Percentiles rank a stretch among this genome's conserved stretches.
phyloP scores from a whole-genome alignment of 2,113 vertebrate species.

The Clinocottus analis region DNA sequence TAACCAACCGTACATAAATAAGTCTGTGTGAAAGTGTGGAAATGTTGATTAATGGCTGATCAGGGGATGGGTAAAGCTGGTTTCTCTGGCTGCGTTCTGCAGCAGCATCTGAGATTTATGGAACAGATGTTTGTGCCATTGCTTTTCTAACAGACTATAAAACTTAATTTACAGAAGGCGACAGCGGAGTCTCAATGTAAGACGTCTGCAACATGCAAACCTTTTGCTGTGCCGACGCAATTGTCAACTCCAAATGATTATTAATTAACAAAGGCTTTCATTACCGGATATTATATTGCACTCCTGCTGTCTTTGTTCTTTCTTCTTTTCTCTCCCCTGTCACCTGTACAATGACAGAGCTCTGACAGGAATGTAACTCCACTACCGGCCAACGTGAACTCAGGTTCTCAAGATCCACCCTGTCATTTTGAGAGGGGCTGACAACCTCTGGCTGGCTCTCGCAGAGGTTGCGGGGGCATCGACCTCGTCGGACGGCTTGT shows the following conservation, averaged over 20 bases:
- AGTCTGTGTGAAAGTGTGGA: constrained; percentile 35
- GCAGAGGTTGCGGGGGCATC: constrained; percentile 41
- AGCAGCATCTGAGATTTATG: constrained; percentile 71
- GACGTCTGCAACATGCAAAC: neutral
- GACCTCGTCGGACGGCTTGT: constrained; percentile 63
- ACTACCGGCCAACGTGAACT: constrained; percentile 53
- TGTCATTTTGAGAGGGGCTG: constrained; percentile 61
- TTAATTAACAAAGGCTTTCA: constrained; percentile 39
- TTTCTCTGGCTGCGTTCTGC: constrained; percentile 50
- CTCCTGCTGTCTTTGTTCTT: neutral
- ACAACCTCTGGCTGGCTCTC: constrained; percentile 53
- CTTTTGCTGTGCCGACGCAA: constrained; percentile 26
- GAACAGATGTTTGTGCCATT: constrained; percentile 71
- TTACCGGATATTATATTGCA: constrained; percentile 9
- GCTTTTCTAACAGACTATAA: constrained; percentile 71
- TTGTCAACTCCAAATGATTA: constrained; percentile 13
- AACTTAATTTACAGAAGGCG: constrained; percentile 69
- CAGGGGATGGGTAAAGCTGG: constrained; percentile 44
- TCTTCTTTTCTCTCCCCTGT: constrained; percentile 1
- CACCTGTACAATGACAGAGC: constrained; percentile 41
- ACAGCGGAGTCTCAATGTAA: constrained; percentile 33
- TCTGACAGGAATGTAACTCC: constrained; percentile 61
- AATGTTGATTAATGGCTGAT: constrained; percentile 67
- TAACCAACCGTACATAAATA: constrained; percentile 37
- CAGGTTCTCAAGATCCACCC: constrained; percentile 63